Conservation (phyloP, 2,888 invertebrate species). For the Nudaria mundana region DNA sequence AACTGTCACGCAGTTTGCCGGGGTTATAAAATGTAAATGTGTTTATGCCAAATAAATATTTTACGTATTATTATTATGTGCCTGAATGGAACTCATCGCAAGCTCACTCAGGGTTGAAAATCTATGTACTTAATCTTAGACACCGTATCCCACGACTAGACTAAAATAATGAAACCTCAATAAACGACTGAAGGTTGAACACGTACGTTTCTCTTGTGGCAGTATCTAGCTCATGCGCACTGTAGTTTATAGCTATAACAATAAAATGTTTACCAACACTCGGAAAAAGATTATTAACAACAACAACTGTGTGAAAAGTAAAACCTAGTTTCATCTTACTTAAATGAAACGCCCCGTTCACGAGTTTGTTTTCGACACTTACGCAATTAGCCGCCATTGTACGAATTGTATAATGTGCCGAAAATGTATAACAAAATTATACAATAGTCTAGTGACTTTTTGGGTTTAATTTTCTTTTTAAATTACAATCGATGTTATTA, state of each 20-base stretch:
- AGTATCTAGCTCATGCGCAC: neutral
- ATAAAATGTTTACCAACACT: slow-evolving; percentile 26
- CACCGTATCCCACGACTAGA: no score
- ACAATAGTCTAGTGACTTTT: slow-evolving; percentile 26
- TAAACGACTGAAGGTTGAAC: no score
- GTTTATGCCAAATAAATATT: no score
- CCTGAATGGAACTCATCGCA: no score
- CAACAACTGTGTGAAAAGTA: slow-evolving; percentile 44
- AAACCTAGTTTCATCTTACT: slow-evolving; percentile 47
- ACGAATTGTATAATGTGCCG: slow-evolving; percentile 53
- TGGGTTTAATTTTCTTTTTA: slow-evolving; percentile 10
- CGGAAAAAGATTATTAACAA: slow-evolving; percentile 45
- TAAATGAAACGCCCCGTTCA: slow-evolving; percentile 65
- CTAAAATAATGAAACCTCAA: no score
- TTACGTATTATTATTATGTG: no score
- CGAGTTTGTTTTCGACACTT: slow-evolving; percentile 48
- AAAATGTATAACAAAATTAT: slow-evolving; percentile 37
- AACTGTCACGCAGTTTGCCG: no score
- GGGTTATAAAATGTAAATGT: no score
- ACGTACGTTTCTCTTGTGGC: neutral
- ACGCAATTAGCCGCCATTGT: slow-evolving; percentile 62
- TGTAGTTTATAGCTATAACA: neutral
- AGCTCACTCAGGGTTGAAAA: no score
- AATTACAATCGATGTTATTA: slow-evolving; percentile 3
- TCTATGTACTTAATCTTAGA: no score